These are phyloP conservation scores for Hippocampus mohnikei DNA, from an alignment of 2,113 vertebrate species.

Conservation along the genomic window DNA sequence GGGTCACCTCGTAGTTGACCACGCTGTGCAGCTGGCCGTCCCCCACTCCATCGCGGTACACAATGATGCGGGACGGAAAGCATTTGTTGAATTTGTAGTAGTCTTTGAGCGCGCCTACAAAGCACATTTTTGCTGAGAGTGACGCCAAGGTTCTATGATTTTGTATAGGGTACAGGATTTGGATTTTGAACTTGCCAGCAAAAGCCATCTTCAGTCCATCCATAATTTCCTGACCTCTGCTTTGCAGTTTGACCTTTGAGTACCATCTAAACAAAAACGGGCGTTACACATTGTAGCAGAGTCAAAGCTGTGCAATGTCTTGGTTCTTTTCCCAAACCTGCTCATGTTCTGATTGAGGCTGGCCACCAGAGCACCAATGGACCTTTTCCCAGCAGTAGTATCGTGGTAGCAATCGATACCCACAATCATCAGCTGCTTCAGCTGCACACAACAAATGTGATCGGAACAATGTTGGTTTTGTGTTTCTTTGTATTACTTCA, in stretches of 20 bases:
- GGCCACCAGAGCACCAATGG: constrained; percentile 88
- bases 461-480: background rate
- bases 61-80: constrained; percentile 85
- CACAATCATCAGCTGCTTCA: constrained; percentile 91
- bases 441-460: constrained; percentile 55
- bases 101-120: constrained; percentile 78
- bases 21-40: constrained; percentile 87
- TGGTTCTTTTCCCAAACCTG: constrained; percentile 66
- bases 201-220: constrained; percentile 87
- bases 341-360: constrained; percentile 88
- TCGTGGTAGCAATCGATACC: constrained; percentile 97
- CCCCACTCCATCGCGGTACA: constrained; percentile 93
- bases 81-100: constrained; percentile 79
- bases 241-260: constrained; percentile 87
- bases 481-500: background rate
- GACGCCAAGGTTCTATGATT: background rate
- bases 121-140: background rate
- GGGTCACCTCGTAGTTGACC: constrained; percentile 86
- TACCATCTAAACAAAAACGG: constrained; percentile 79
- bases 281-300: too few species aligned
- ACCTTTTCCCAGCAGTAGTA: constrained; percentile 77
- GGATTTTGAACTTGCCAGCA: constrained; percentile 64
- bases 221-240: constrained; percentile 88
- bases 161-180: background rate
- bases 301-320: background rate